phyloP scores from a whole-genome alignment of 2,888 invertebrate species.

The Dasysyrphus albostriatus region DNA sequence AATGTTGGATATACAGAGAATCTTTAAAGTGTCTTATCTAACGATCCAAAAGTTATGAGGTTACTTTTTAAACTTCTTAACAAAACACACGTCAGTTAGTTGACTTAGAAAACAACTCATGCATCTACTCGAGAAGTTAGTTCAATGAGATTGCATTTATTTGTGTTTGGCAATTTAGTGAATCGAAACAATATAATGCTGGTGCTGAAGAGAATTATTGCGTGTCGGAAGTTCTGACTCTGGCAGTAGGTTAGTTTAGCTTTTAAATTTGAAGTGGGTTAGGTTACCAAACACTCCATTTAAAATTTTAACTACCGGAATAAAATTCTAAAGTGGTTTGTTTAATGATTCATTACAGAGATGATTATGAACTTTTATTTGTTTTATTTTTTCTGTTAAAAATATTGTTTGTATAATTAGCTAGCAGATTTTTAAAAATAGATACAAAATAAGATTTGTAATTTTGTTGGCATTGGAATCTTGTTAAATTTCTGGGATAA shows the following conservation, averaged over 20 bases:
- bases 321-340: conserved; percentile 8
- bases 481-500: too few relatives aligned
- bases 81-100: conserved; percentile 23
- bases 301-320: conserved; percentile 37
- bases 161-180: conserved; percentile 38
- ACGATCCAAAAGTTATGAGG: conserved; percentile 37
- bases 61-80: conserved; percentile 14
- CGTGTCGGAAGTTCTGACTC: conserved; percentile 56
- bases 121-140: conserved; percentile 44
- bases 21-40: conserved; percentile 4
- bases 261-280: conserved; percentile 48
- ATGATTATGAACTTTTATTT: too few relatives aligned
- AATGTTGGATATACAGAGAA: not conserved
- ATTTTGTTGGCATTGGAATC: too few relatives aligned
- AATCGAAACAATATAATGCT: not conserved
- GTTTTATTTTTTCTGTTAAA: too few relatives aligned
- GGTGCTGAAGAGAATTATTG: conserved; percentile 37
- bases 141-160: conserved; percentile 40
- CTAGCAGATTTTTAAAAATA: too few relatives aligned
- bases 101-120: conserved; percentile 66
- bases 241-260: conserved; percentile 2
- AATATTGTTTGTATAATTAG: too few relatives aligned
- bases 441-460: too few relatives aligned
- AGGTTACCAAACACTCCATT: conserved; percentile 39
- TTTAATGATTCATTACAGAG: not conserved